Conservation (phyloP, 2,797 vertebrate genomes). For the Vultur gryphus region DNA sequence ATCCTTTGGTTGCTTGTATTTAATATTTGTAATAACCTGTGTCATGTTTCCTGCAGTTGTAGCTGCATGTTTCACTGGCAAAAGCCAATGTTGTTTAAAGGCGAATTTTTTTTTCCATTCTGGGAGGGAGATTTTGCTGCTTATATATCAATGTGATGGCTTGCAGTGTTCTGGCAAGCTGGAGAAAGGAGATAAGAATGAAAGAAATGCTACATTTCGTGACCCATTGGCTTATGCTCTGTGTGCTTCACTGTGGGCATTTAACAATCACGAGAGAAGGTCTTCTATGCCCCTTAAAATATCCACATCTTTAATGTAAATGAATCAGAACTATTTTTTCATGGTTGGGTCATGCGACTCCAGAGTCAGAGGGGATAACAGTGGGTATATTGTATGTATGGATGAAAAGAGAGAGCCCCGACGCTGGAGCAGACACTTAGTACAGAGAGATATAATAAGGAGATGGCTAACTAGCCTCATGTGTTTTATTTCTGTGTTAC, state of each 20-base stretch:
- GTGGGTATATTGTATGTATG: conserved; percentile 11
- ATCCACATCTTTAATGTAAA: conserved; percentile 51
- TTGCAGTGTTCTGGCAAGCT: conserved; percentile 57
- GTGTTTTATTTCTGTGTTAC: neutral
- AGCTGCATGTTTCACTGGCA: neutral
- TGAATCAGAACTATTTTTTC: conserved; percentile 57
- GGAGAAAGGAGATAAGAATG: conserved; percentile 69
- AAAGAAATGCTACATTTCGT: conserved; percentile 59
- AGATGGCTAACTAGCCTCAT: neutral
- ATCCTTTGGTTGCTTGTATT: neutral
- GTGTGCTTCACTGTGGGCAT: conserved; percentile 45
- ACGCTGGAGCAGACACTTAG: neutral
- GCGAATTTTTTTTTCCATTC: neutral
- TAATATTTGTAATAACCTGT: conserved; percentile 38
- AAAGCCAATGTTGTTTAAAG: neutral
- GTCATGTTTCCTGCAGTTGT: neutral
- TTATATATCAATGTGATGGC: conserved; percentile 51
- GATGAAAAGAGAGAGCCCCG: conserved; percentile 14
- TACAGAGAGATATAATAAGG: neutral
- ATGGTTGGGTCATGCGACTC: neutral
- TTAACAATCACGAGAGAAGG: conserved; percentile 19
- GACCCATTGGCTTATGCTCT: conserved; percentile 53
- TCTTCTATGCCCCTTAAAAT: conserved; percentile 53
- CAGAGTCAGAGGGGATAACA: conserved; percentile 33
- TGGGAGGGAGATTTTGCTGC: conserved; percentile 25